Evolutionary conservation across 2,888 invertebrate species (phyloP).

Genomic region (Spisula solida): DNA sequence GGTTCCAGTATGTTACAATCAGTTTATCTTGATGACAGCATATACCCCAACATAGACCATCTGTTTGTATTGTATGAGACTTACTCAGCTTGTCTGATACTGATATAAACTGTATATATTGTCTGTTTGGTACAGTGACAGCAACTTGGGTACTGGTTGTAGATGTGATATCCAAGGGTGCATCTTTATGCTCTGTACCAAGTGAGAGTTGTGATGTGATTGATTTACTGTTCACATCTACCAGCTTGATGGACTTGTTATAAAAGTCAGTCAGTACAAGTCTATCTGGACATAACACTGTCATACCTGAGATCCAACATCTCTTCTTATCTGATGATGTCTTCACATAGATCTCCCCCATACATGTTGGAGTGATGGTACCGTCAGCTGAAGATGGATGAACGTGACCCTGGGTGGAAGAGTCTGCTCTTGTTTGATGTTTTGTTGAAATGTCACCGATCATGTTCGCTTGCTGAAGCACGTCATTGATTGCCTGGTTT

Average conservation of each 20-base stretch:
- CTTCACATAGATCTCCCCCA: not conserved
- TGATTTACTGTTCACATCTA: not conserved
- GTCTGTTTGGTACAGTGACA: not conserved
- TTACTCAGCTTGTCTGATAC: not conserved
- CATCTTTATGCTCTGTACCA: not conserved
- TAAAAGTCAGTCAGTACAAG: not conserved
- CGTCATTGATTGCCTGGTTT: no score
- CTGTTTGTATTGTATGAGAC: not conserved
- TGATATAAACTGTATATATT: constrained; percentile 13
- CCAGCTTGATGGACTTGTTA: not conserved
- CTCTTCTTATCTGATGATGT: not conserved
- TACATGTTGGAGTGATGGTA: no score
- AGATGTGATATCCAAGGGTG: not conserved
- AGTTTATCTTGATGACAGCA: not conserved
- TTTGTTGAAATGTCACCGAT: no score
- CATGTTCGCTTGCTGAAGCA: no score
- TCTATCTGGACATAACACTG: not conserved
- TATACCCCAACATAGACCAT: not conserved
- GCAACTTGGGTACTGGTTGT: not conserved
- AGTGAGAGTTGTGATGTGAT: not conserved
- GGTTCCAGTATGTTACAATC: not conserved
- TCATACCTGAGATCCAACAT: not conserved
- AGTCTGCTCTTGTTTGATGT: no score
- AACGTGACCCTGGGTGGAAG: no score
- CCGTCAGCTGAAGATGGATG: no score